These are phyloP conservation scores for Etheostoma spectabile DNA, from an alignment of 2,113 vertebrate genomes.

Conservation along the genomic window DNA sequence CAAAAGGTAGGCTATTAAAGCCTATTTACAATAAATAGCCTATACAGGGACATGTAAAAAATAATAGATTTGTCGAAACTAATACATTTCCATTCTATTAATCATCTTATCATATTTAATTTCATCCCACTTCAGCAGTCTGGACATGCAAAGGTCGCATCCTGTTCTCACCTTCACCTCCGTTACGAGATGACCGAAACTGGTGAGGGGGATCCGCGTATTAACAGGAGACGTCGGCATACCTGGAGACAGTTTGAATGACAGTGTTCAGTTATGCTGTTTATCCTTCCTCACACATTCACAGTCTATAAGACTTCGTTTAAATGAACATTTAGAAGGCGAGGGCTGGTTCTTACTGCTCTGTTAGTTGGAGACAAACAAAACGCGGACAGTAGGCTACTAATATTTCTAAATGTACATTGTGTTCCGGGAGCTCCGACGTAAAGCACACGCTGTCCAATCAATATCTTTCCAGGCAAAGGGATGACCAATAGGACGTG, in stretches of 20 bases:
- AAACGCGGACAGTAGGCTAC: slow-evolving; percentile 15
- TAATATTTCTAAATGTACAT: neutral
- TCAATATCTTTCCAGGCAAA: neutral
- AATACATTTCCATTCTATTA: neutral
- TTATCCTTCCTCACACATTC: neutral
- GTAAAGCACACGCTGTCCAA: slow-evolving; percentile 28
- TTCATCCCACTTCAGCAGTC: neutral
- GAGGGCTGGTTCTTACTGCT: neutral
- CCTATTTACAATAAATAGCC: neutral
- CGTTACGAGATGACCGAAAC: slow-evolving; percentile 79
- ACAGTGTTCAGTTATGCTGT: neutral
- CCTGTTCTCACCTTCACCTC: slow-evolving; percentile 77
- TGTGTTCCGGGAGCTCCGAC: slow-evolving; percentile 28
- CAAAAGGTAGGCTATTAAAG: neutral
- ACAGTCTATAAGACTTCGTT: neutral
- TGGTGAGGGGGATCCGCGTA: slow-evolving; percentile 75
- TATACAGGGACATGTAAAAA: neutral
- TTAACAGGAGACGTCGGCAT: slow-evolving; percentile 80
- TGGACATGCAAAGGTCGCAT: neutral
- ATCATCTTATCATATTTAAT: neutral
- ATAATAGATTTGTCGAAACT: neutral
- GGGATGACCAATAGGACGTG: slow-evolving; percentile 45
- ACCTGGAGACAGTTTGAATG: slow-evolving; percentile 25
- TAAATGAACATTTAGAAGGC: neutral
- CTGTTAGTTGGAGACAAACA: neutral